These are phyloP conservation scores for Peromyscus polionotus DNA, from an alignment of 2,113 vertebrate species.

Conservation along the genomic window DNA sequence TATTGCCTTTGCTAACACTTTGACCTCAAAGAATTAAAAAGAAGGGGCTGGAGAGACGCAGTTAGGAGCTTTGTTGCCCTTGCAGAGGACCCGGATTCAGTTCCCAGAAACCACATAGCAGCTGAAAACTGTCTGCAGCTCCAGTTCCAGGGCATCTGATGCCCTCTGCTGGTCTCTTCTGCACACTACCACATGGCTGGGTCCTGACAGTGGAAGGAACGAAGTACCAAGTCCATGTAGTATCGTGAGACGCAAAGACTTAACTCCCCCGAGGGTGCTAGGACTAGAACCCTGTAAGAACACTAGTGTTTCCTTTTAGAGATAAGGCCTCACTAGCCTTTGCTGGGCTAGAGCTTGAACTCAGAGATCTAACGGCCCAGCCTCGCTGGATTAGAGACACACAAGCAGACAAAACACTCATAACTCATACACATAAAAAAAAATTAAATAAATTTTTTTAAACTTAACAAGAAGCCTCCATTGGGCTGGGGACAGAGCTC, in stretches of 20 bases:
- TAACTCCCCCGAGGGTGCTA: background rate
- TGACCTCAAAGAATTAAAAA: slow-evolving; percentile 17
- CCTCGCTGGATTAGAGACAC: background rate
- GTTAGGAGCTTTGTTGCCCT: background rate
- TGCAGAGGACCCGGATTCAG: background rate
- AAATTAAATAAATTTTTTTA: background rate
- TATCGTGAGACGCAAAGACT: background rate
- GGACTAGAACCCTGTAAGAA: background rate
- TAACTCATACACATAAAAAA: background rate
- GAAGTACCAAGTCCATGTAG: background rate
- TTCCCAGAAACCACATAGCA: background rate
- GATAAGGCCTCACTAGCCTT: background rate
- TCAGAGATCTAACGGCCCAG: background rate
- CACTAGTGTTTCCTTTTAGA: background rate
- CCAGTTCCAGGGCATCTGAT: background rate
- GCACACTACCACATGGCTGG: background rate
- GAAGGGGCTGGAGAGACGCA: background rate
- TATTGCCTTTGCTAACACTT: background rate
- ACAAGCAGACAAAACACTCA: background rate
- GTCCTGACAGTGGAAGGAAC: background rate
- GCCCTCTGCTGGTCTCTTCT: background rate
- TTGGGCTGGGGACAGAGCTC: background rate
- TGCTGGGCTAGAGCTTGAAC: background rate
- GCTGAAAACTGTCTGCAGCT: background rate
- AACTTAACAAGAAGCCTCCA: background rate